Evolutionary conservation across 2,797 vertebrate species (phyloP), one percentile per base, ranked within the genome.

Genomic region (Intellagama lesueurii): DNA sequence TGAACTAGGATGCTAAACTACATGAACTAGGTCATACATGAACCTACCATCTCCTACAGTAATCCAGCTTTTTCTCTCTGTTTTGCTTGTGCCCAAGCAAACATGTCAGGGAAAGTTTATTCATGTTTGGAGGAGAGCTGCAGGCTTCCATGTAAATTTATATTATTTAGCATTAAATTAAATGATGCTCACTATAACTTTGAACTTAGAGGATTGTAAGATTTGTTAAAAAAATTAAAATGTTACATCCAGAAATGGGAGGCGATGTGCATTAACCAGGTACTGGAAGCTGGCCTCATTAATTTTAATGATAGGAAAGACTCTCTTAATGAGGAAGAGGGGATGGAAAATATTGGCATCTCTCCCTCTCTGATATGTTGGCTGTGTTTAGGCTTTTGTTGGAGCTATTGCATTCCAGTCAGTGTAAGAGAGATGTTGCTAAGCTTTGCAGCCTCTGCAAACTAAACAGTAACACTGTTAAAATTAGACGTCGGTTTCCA

Each of bases 281-380:
- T 93, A 90, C 88, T 92, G 92, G 92, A 94, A 94, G 93, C 91
- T 89, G 91, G 94, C 94, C 90, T 95, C 82, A 83, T 96, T 96
- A 96, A 95, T 96, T 96, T 96, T 96, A 95, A 96, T 88, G 91
- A 92, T 91, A 93, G 94, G 90, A 95, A 93, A 92, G 91, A 89
- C 92, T 93, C 89, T 95, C 89, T 91, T 89, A 86, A 88, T 0
- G 90, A 92, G 92, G 16, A 76, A 76, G 30, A 89, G 40, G 81
- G 44, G 40, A 56, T 89, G 88, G 87, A 28, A 75, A 77, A 85
- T 52, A 85, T 35, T 75, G 47, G 35, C 9, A 70, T 72, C 44
- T 28, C 30, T 85, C 47, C 81, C 88, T 76, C 72, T 91, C 82
- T 73, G 86, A 82, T 88, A 86, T 72, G 73, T 0, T 91, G 91